phyloP scores from a whole-genome alignment of 2,888 invertebrate species.

The Chrysotoxum bicinctum region DNA sequence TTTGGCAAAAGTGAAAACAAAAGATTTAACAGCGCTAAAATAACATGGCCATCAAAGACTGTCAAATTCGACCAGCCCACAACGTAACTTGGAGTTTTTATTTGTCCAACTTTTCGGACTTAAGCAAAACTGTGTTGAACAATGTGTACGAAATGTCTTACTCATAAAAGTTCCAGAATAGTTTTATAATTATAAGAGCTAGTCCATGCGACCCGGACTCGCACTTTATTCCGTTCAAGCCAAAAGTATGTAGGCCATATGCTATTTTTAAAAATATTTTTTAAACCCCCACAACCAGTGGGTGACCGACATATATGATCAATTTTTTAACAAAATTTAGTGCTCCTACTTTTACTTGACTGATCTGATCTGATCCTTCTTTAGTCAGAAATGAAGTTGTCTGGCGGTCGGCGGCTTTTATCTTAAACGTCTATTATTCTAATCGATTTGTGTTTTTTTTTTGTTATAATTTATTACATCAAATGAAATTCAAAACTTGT shows the following conservation, averaged over 20 bases:
- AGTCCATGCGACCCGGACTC: neutral
- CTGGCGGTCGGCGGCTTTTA: neutral
- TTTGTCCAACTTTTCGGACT: no score
- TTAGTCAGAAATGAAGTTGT: neutral
- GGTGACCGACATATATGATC: slow-evolving; percentile 66
- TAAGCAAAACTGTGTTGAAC: no score
- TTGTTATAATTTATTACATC: slow-evolving; percentile 52
- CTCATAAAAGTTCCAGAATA: no score
- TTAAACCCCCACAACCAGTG: slow-evolving; percentile 33
- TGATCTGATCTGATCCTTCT: slow-evolving; percentile 44
- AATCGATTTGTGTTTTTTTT: slow-evolving; percentile 2
- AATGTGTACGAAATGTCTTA: no score
- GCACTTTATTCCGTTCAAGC: neutral
- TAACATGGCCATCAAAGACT: no score
- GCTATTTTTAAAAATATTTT: neutral
- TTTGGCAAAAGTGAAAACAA: no score
- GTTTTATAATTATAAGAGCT: neutral
- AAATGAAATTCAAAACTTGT: slow-evolving; percentile 60
- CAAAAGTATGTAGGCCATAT: neutral
- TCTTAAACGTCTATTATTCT: slow-evolving; percentile 5
- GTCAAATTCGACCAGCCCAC: no score
- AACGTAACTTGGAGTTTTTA: no score
- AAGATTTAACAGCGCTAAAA: no score
- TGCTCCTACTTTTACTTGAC: slow-evolving; percentile 42
- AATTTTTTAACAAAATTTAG: slow-evolving; percentile 8